Base-by-base conservation (phyloP, 2,888 invertebrate genomes). In the Zonitis immaculata region DNA sequence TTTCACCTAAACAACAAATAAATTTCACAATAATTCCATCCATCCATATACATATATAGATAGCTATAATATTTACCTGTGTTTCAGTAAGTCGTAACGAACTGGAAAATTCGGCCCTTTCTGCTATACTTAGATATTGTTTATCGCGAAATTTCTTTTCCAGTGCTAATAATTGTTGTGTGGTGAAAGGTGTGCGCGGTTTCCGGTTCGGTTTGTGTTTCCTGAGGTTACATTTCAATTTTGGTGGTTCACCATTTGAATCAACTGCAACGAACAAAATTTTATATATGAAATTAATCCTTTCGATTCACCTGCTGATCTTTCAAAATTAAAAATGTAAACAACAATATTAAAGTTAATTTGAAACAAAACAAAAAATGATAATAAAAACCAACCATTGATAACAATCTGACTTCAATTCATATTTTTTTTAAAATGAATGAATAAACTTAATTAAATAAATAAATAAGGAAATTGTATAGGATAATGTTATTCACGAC, bases 161-260 rank as follows among this genome's bases (percentile, higher is more conserved):
- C 61, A 98, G 79, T 2, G 95, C 90, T 57, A 95, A 78, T 47
- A 98, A 82, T 73, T 98, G 98, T 73, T 96, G 94, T 1, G 97
- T 95, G n/a, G 96, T 97, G 80, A 98, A 98, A 0, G 98, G 97
- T 0, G 98, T 99, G 50, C 98, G 83, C 0, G 97, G 98, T 75
- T 98, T 99, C 63, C 98, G 83, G 79, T 98, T 98, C 20, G 95
- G 95, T 74, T 98, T 99, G 82, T 98, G 98, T 73, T 97, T 97
- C 65, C 97, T 81, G 61, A 98, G 82, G 76, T 91, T 89, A 77
- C 92, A 93, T 74, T 91, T 91, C 65, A 93, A 79, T 76, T 90
- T 89, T 1, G 90, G 88, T n/a, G 88, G 88, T 68, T 89, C 91
- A 8, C 87, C 87, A 69, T 83, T 84, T 11, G 83, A 83, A 77